phyloP scores from a whole-genome alignment of 2,888 invertebrate species.

The Aricia artaxerxes region DNA sequence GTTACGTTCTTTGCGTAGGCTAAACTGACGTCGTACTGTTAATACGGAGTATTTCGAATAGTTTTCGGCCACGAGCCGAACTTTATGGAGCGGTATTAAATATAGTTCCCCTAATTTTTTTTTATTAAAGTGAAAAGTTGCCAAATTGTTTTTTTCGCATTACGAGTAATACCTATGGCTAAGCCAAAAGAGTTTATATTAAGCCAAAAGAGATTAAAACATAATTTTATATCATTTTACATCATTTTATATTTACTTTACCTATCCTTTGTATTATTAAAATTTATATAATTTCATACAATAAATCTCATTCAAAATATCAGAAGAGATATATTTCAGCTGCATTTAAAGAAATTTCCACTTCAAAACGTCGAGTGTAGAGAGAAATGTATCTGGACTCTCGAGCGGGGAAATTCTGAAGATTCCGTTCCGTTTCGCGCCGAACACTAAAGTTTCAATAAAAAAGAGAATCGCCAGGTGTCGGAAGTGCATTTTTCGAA shows the following conservation, averaged over 20 bases:
- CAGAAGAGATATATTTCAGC: background rate
- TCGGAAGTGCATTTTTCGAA: background rate
- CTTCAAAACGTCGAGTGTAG: background rate
- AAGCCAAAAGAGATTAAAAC: no score
- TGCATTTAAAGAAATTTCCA: background rate
- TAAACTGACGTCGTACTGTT: background rate
- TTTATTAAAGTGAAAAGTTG: background rate
- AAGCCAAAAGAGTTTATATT: no score
- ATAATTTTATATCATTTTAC: no score
- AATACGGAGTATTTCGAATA: background rate
- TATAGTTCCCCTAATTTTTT: background rate
- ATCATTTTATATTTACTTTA: no score
- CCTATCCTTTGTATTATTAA: no score
- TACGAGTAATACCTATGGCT: no score
- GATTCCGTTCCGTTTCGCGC: background rate
- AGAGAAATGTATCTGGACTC: background rate
- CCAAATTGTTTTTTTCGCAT: no score
- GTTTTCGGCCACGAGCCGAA: background rate
- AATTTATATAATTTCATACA: no score
- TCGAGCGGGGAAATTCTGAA: background rate
- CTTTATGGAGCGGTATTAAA: background rate
- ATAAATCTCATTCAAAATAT: background rate
- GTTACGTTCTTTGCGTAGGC: background rate
- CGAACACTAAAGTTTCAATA: conserved; percentile 9
- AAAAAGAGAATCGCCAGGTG: background rate